phyloP scores from a whole-genome alignment of 2,113 vertebrate genomes.

The Chroicocephalus ridibundus region DNA sequence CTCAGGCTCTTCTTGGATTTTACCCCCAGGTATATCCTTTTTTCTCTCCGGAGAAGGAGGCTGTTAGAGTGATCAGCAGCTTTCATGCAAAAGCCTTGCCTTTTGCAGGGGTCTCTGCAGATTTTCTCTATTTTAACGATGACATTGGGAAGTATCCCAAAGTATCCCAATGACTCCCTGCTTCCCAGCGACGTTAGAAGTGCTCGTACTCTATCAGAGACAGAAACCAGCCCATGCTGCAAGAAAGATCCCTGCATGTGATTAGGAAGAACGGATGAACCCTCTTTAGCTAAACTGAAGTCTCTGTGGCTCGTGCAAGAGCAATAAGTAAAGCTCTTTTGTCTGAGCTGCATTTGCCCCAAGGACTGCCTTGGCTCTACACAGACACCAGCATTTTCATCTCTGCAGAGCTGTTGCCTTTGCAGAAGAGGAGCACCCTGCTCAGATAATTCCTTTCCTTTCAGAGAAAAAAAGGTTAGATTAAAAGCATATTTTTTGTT shows the following conservation, averaged over 20 bases:
- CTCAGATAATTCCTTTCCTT: neutral
- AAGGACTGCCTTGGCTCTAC: neutral
- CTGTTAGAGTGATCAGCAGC: neutral
- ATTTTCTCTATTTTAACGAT: neutral
- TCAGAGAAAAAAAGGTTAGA: neutral
- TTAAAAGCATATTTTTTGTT: constrained; percentile 6
- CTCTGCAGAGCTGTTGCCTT: neutral
- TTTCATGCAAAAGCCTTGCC: neutral
- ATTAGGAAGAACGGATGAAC: neutral
- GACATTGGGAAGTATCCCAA: neutral
- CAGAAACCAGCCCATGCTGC: neutral
- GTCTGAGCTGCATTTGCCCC: neutral
- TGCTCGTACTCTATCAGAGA: neutral
- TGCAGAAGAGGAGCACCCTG: neutral
- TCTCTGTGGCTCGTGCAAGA: neutral
- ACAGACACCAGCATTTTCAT: neutral
- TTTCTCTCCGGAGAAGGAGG: neutral
- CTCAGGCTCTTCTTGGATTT: neutral
- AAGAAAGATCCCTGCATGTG: neutral
- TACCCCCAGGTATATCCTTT: neutral
- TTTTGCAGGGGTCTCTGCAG: neutral
- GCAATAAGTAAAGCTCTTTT: neutral
- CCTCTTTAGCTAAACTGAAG: neutral
- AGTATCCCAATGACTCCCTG: neutral
- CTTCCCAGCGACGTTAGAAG: neutral